These are phyloP conservation scores for Alligator sinensis DNA, from an alignment of 2,113 vertebrate species.

Conservation along the genomic window DNA sequence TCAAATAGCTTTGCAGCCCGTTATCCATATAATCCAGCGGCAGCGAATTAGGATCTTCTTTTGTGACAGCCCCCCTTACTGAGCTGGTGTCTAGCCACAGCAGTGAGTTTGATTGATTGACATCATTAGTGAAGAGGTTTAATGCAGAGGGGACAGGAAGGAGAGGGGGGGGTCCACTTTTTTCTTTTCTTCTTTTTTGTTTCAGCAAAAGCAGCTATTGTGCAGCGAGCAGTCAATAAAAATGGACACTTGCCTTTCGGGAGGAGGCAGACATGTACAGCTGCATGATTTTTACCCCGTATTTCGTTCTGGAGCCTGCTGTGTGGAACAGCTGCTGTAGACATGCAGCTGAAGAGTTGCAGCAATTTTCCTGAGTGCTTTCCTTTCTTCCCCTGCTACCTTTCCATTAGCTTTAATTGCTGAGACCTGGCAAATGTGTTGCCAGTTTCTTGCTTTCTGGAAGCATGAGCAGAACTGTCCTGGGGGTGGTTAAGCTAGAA, in stretches of 20 bases:
- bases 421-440: not conserved
- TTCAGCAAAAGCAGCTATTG: not conserved
- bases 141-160: constrained; percentile 49
- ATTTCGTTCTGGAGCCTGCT: accelerated
- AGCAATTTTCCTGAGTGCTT: not conserved
- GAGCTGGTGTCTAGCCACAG: accelerated
- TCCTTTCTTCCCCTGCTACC: not conserved
- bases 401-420: accelerated
- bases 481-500: not conserved
- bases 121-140: not conserved
- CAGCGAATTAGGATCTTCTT: not conserved
- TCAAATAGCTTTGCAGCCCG: not conserved
- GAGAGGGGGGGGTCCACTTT: not conserved
- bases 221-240: not conserved
- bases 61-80: not conserved
- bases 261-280: not conserved
- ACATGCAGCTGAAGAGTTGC: accelerated
- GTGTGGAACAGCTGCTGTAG: not conserved
- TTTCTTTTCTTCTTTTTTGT: not conserved
- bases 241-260: not conserved
- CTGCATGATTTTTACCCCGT: not conserved
- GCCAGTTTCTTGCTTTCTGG: not conserved
- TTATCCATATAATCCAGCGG: not conserved
- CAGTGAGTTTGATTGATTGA: not conserved
- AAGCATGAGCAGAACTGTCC: not conserved